Evolutionary conservation across 2,888 invertebrate species (phyloP).

Genomic region (Stenotaenia linearis): DNA sequence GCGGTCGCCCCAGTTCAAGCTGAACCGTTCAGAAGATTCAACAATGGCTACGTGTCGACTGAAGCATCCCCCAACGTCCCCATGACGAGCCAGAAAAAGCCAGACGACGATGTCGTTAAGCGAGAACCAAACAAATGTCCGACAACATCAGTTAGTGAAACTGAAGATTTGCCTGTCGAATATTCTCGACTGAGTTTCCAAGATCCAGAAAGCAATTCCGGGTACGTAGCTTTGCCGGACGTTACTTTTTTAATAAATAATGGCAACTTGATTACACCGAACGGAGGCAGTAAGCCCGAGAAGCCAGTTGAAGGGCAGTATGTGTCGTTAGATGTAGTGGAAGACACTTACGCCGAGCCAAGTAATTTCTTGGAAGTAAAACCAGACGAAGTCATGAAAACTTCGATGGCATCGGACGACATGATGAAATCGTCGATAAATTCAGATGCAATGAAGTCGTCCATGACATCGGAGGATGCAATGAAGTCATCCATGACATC

Average conservation of each 20-base stretch:
- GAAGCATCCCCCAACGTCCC: background rate
- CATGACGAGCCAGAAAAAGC: too few relatives aligned
- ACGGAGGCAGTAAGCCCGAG: background rate
- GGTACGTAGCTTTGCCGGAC: conserved; percentile 1
- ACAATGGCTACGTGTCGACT: background rate
- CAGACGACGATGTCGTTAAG: too few relatives aligned
- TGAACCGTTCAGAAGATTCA: background rate
- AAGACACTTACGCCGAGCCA: background rate
- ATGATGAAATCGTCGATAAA: background rate
- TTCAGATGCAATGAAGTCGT: conserved; percentile 3
- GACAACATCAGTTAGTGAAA: background rate
- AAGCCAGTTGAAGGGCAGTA: background rate
- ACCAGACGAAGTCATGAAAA: background rate
- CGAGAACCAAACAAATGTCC: background rate
- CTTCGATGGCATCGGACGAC: background rate
- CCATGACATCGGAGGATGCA: background rate
- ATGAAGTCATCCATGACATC: conserved; percentile 1
- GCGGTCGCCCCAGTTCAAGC: background rate
- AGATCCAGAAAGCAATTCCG: background rate
- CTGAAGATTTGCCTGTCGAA: background rate
- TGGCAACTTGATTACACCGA: too few relatives aligned
- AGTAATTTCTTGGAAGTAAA: background rate
- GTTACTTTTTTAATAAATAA: background rate
- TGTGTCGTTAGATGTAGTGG: conserved; percentile 8
- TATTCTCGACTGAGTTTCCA: conserved; percentile 28